Base-by-base conservation (phyloP, 2,888 invertebrate genomes). In the Oscheius sp. region DNA sequence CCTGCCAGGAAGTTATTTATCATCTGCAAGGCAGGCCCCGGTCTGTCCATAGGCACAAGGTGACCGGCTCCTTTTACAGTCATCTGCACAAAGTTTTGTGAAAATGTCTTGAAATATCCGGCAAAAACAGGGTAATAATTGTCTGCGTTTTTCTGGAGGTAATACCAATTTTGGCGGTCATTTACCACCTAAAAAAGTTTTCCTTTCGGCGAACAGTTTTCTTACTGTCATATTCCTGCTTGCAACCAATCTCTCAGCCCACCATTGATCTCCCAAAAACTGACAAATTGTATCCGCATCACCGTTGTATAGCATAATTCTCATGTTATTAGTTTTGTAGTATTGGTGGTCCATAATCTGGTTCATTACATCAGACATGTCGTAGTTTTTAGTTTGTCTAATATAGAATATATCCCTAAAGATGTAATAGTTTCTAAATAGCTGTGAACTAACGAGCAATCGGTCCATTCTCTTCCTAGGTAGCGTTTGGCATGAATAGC, bases 1-100 rank as follows among this genome's bases (percentile, higher is more conserved):
- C 76, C 74, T 27, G 16, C 52, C 58, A 85, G 46, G 53, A 86
- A 86, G 66, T 86, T 86, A 52, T 56, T 61, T 7, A 86, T 55
- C 81, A 86, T 78, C 61, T 86, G 85, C 12, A 86, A 74, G 7
- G 83, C 81, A 43, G 82, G 84, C 0, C 79, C 84, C 3, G 86
- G 85, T 6, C 85, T 70, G 55, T 82, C 80, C 23, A 75, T 69
- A 16, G 83, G 84, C 0, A 84, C 78, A 52, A 81, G 74, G 53
- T 81, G 81, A 2, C 81, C 81, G 5, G 81, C 75, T 18, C 81
- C 81, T 49, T 81, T 81, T 6, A 81, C 79, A 43, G 81, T 81
- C 12, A 81, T 56, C 64, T 77, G 77, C 0, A 73, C 77, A 9
- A 80, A 18, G 52, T 78, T 78, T 45, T 80, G 66, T 23, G 71